phyloP scores from a whole-genome alignment of 2,113 vertebrate genomes.

The Mobula birostris region DNA sequence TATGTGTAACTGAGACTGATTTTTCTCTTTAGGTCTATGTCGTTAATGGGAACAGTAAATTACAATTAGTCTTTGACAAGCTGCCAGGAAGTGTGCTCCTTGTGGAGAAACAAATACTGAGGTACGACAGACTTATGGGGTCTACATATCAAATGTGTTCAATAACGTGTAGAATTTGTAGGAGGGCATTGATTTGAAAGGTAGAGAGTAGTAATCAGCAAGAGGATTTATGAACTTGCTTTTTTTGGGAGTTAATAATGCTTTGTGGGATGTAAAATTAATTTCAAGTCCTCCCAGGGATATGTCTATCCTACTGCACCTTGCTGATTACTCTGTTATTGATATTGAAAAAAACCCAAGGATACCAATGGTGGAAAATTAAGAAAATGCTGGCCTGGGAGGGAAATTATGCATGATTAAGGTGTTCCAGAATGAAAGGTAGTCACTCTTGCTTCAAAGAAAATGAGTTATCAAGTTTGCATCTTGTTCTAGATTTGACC shows the following conservation, averaged over 20 bases:
- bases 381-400: neutral
- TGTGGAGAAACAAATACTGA: constrained; percentile 12
- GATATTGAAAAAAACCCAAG: neutral
- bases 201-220: neutral
- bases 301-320: neutral
- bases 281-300: neutral
- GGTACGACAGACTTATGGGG: neutral
- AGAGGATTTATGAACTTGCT: neutral
- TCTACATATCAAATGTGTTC: neutral
- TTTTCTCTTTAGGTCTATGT: constrained; percentile 20
- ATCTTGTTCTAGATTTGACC: neutral
- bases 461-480: neutral
- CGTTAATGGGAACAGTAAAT: constrained; percentile 20
- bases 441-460: neutral
- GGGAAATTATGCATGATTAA: neutral
- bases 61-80: constrained; percentile 10
- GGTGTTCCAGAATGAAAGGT: neutral
- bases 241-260: neutral
- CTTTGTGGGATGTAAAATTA: neutral
- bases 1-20: neutral
- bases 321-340: neutral
- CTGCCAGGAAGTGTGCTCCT: constrained; percentile 25
- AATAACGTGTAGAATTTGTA: neutral
- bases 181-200: neutral
- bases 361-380: neutral